These are phyloP conservation scores for Byasa hedistus DNA, from an alignment of 2,888 invertebrate species.

Conservation along the genomic window DNA sequence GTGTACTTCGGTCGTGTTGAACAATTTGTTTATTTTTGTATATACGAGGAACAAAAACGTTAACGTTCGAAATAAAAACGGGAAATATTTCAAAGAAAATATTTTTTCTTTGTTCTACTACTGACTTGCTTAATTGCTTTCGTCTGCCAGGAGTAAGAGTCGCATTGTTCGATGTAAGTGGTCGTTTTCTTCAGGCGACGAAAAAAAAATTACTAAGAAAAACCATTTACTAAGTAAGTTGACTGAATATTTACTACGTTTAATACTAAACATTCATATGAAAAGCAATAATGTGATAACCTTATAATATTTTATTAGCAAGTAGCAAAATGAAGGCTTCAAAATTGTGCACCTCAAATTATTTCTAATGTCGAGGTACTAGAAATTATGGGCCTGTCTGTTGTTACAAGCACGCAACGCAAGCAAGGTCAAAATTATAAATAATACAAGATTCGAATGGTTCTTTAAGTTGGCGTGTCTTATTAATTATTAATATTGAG, in stretches of 20 bases:
- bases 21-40: no score
- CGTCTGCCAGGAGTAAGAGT: not conserved
- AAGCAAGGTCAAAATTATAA: conserved; percentile 41
- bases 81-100: no score
- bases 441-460: conserved; percentile 27
- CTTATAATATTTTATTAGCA: conserved; percentile 17
- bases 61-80: no score
- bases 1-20: no score
- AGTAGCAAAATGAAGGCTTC: conserved; percentile 17
- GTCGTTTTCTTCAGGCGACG: no score
- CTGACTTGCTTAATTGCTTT: conserved; percentile 10
- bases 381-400: conserved; percentile 25
- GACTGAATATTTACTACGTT: no score
- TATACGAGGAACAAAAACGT: no score
- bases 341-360: conserved; percentile 21
- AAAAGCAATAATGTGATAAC: not conserved
- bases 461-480: no score
- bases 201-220: not conserved
- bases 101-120: conserved; percentile 1
- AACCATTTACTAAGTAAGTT: no score
- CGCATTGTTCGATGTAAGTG: conserved; percentile 2
- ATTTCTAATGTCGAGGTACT: conserved; percentile 12
- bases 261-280: not conserved
- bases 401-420: conserved; percentile 22
- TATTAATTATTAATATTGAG: no score